Conservation (phyloP, 2,113 vertebrate species). For the Recurvirostra avosetta region DNA sequence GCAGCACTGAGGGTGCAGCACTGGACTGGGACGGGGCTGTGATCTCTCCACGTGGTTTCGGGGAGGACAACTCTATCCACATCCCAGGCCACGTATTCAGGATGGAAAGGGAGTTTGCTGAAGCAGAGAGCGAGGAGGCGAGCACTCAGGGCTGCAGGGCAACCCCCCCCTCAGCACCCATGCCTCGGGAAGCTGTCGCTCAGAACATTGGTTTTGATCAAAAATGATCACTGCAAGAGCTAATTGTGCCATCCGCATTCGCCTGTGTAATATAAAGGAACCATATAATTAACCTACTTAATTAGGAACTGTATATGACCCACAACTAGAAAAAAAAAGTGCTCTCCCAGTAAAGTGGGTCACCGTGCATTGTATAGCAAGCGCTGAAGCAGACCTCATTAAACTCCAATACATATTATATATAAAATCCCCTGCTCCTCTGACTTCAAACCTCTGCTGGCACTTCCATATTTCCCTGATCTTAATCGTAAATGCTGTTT, state of each 20-base stretch:
- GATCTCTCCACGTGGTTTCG: background rate
- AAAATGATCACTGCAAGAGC: background rate
- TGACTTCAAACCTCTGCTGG: background rate
- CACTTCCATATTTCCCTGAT: background rate
- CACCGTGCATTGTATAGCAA: conserved; percentile 13
- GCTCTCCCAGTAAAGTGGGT: conserved; percentile 24
- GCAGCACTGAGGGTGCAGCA: background rate
- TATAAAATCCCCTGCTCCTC: background rate
- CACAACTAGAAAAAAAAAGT: background rate
- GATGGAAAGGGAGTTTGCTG: background rate
- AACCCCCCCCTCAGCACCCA: background rate
- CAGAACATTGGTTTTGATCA: background rate
- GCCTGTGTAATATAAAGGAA: conserved; percentile 21
- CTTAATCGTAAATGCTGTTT: background rate
- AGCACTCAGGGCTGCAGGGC: background rate
- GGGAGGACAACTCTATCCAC: background rate
- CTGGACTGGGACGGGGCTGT: rapidly evolving
- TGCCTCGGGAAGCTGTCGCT: background rate
- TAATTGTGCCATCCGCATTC: background rate
- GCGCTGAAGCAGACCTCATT: conserved; percentile 4
- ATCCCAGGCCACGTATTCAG: background rate
- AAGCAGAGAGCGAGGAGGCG: rapidly evolving
- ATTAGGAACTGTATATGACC: conserved; percentile 51
- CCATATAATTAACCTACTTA: conserved; percentile 58
- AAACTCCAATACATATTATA: background rate